Evolutionary conservation across 2,888 invertebrate species (phyloP).

Genomic region (Nomada lathburiana): DNA sequence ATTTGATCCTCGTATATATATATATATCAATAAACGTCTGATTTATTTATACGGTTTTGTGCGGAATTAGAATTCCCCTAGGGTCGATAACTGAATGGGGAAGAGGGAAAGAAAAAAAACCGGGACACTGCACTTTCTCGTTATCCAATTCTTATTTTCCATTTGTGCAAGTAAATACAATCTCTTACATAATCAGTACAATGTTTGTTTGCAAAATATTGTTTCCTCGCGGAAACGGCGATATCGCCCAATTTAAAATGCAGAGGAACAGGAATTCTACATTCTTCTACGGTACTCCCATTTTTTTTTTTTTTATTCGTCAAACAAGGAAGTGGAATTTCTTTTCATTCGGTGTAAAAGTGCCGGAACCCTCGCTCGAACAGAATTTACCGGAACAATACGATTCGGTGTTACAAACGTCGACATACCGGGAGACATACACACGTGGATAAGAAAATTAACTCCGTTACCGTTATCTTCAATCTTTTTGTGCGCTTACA

Average conservation of each 20-base stretch:
- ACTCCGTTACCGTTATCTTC: background rate
- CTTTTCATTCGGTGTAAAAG: slow-evolving; percentile 46
- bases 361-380: slow-evolving; percentile 39
- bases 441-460: slow-evolving; percentile 26
- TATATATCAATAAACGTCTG: background rate
- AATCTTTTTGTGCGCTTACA: background rate
- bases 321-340: slow-evolving; percentile 4
- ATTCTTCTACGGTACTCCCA: slow-evolving; percentile 10
- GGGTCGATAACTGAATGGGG: background rate
- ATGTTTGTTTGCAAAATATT: slow-evolving; percentile 55
- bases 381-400: slow-evolving; percentile 37
- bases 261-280: slow-evolving; percentile 26
- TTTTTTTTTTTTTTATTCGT: slow-evolving; percentile 1
- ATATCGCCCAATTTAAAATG: slow-evolving; percentile 47
- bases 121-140: slow-evolving; percentile 2
- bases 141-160: slow-evolving; percentile 57
- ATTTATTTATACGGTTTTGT: background rate
- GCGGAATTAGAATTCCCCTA: background rate
- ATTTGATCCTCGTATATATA: background rate
- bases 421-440: slow-evolving; percentile 43
- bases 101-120: background rate
- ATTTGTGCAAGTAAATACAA: slow-evolving; percentile 65
- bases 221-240: slow-evolving; percentile 43
- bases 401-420: slow-evolving; percentile 32
- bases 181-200: slow-evolving; percentile 63